Conservation (phyloP, 2,888 invertebrate species). For the Drosophila multiciliata region DNA sequence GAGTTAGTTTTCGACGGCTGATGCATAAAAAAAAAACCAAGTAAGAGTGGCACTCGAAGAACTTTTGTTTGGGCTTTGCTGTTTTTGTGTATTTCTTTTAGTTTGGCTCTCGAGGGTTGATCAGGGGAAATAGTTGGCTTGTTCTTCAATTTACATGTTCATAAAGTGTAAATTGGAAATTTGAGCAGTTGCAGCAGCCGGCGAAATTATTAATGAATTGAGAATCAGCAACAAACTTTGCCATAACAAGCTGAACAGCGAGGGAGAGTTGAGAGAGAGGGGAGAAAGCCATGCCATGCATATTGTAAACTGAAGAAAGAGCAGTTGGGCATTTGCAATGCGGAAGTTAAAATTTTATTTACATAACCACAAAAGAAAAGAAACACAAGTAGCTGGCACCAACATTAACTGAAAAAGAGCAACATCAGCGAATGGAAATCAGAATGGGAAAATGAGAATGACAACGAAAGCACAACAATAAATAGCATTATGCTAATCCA, state of each 20-base stretch:
- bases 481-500: slow-evolving; percentile 81
- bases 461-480: slow-evolving; percentile 77
- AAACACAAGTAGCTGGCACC: slow-evolving; percentile 64
- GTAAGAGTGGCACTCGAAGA: slow-evolving; percentile 12
- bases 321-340: slow-evolving; percentile 54
- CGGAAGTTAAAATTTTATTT: slow-evolving; percentile 69
- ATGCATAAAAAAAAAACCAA: slow-evolving; percentile 20
- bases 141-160: slow-evolving; percentile 70
- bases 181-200: slow-evolving; percentile 47
- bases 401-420: slow-evolving; percentile 69
- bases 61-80: slow-evolving; percentile 16
- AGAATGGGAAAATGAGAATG: slow-evolving; percentile 47
- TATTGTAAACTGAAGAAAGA: slow-evolving; percentile 35
- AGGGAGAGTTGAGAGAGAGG: not conserved
- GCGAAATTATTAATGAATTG: slow-evolving; percentile 77
- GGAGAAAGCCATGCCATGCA: slow-evolving; percentile 26
- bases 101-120: not conserved
- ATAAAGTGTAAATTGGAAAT: slow-evolving; percentile 72
- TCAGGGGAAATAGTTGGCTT: slow-evolving; percentile 26
- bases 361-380: slow-evolving; percentile 69
- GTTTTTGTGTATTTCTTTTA: not conserved
- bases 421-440: slow-evolving; percentile 20
- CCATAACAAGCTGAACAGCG: slow-evolving; percentile 32
- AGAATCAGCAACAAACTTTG: slow-evolving; percentile 68
- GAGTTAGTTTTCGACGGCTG: slow-evolving; percentile 29